phyloP scores from a whole-genome alignment of 2,888 invertebrate species.

The Arctia plantaginis region DNA sequence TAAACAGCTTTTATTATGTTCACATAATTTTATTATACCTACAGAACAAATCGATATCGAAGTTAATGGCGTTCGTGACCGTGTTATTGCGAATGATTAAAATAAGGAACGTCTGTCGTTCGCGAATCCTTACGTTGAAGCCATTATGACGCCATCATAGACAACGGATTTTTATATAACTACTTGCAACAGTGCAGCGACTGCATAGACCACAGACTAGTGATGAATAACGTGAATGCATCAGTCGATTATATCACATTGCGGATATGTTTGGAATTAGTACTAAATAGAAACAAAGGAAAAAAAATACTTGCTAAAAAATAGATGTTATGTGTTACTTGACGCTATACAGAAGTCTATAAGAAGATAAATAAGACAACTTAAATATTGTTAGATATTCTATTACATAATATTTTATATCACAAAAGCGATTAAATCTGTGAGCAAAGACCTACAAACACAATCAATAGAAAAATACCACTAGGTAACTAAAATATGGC shows the following conservation, averaged over 20 bases:
- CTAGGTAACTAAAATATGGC: constrained; percentile 3
- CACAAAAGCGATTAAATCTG: constrained; percentile 8
- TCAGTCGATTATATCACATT: constrained; percentile 22
- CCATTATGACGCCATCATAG: constrained; percentile 58
- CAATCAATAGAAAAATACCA: not conserved
- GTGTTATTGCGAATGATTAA: constrained; percentile 39
- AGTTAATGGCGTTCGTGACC: constrained; percentile 50
- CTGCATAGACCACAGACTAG: constrained; percentile 31
- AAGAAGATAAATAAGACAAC: not conserved
- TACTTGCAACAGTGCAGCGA: constrained; percentile 42
- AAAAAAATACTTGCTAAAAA: not conserved
- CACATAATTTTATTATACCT: not conserved
- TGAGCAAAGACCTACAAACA: constrained; percentile 1
- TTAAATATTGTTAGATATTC: not conserved
- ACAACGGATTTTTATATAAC: constrained; percentile 52
- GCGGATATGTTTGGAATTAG: not conserved
- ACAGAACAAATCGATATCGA: constrained; percentile 14
- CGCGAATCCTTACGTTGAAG: constrained; percentile 64
- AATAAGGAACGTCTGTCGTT: constrained; percentile 53
- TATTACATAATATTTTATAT: constrained; percentile 5
- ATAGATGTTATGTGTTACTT: not conserved
- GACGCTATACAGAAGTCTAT: not conserved
- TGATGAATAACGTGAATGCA: constrained; percentile 30
- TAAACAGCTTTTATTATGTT: not conserved
- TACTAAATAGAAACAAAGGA: not conserved